Evolutionary conservation across 2,797 vertebrate species (phyloP), one percentile per base, ranked within the genome.

Genomic region (Eupleurogrammus muticus): DNA sequence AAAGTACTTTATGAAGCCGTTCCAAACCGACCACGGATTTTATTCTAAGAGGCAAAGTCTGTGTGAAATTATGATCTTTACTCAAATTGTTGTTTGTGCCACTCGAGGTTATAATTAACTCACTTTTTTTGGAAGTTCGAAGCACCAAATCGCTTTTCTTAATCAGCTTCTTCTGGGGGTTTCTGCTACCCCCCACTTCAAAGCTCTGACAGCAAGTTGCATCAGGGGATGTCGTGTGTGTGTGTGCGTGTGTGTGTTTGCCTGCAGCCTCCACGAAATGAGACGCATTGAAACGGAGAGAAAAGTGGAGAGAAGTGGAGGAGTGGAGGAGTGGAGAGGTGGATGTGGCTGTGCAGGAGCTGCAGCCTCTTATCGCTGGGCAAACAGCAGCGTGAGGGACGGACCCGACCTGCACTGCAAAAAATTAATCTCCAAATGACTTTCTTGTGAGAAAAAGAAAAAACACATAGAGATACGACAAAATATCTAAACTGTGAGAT

Each of bases 61-160:
- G 56, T 47, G 20, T 24, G 1, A 57, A 70, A 72, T 68, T 66
- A 75, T 38, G 35, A 72, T 67, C 66, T 57, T 52, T 13, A 4
- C 61, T 70, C n/a, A 80, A 79, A 86, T 73, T 51, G 70, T 47
- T 77, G 76, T 80, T 80, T 83, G 63, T 13, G 28, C 51, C 67
- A 24, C 38, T 20, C 5, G 0, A 75, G 17, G 62, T 76, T 86
- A n/a, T 81, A 85, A 85, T 87, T 83, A 80, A 63, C 21, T 24
- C 47, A 6, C 40, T 10, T 55, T 67, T 70, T 66, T 7, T n/a
- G n/a, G 16, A 17, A 36, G 66, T 66, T 81, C 63, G 72, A 77
- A 58, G 48, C 58, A 50, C 64, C 42, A 55, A 80, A 70, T 58
- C 61, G 61, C 70, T 66, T 70, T 74, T 47, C 40, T 54, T 68